Evolutionary conservation across 2,888 invertebrate genomes (phyloP).

Genomic region (Cantharis flavilabris): DNA sequence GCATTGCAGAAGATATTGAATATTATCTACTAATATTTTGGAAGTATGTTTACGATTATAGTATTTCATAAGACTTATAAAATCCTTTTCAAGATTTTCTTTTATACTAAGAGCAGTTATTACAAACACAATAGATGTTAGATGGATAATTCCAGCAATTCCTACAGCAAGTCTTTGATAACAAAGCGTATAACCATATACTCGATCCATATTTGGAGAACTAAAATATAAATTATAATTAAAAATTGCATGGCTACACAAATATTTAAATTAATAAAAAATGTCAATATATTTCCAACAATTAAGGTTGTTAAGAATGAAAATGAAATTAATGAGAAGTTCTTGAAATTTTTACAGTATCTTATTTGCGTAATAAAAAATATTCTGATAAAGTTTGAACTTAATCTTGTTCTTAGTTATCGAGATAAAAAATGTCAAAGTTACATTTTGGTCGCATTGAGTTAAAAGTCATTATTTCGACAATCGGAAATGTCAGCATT

Average conservation of each 20-base stretch:
- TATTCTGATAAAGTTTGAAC: too few species aligned
- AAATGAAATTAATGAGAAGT: too few species aligned
- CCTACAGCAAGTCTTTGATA: constrained; percentile 39
- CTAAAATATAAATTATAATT: constrained; percentile 18
- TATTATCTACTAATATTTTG: constrained; percentile 40
- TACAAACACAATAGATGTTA: constrained; percentile 20
- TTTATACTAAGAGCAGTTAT: constrained; percentile 12
- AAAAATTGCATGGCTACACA: background rate
- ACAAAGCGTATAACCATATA: constrained; percentile 40
- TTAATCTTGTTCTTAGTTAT: too few species aligned
- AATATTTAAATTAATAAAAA: too few species aligned
- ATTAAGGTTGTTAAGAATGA: too few species aligned
- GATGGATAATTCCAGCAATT: constrained; percentile 33
- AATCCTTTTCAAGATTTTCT: constrained; percentile 8
- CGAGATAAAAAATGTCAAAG: too few species aligned
- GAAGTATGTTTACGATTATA: constrained; percentile 30
- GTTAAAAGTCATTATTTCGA: too few species aligned
- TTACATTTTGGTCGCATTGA: too few species aligned
- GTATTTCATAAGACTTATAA: constrained; percentile 26
- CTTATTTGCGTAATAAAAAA: too few species aligned
- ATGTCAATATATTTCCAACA: too few species aligned
- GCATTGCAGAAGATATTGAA: constrained; percentile 43
- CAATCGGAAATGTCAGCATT: too few species aligned
- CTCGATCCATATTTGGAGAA: constrained; percentile 33
- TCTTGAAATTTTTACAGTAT: too few species aligned